Evolutionary conservation across 2,888 invertebrate genomes (phyloP), one percentile per base, ranked within the genome.

Genomic region (Hirtodrosophila duncani): DNA sequence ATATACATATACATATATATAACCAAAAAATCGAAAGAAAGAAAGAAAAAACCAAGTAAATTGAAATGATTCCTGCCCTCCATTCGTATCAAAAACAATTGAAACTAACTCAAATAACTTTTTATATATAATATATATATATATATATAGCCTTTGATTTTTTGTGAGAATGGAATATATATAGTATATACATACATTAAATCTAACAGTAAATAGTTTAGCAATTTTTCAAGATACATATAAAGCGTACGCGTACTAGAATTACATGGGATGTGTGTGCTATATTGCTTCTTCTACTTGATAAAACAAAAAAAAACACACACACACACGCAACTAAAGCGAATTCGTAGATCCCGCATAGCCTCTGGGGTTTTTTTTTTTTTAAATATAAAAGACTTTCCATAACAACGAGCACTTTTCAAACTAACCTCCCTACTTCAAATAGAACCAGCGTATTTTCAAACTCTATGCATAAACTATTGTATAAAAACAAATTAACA

Each of bases 41-140:
- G 46, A 62, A 62, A 42, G 43, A 51, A 43, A 60, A 63, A 58
- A 80, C 65, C 81, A 80, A 80, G 74, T 77, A 77, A 74, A 75
- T 72, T 83, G 84, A 83, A 83, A 83, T 81, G 81, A 83, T 84
- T 83, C 84, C 84, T 84, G 83, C 83, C 83, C 83, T 83, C 82
- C 82, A 81, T 77, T 81, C 82, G 77, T 82, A 82, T 77, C 81
- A 81, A 75, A 79, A 74, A 77, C 72, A 58, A 81, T 63, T 69
- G 53, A 77, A 77, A 65, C 63, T 77, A 63, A 77, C 67, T 74
- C 67, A 80, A 68, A 41, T 26, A 57, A 67, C 55, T 79, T 78
- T 74, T 75, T 63, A 69, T 75, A 75, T 72, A 72, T 56, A 39
- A 17, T 9, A 9, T 18, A 31, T 50, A 60, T 70, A 69, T 64